These are phyloP conservation scores for Drosophila kambysellisi DNA, from an alignment of 2,888 invertebrate genomes.

Conservation along the genomic window DNA sequence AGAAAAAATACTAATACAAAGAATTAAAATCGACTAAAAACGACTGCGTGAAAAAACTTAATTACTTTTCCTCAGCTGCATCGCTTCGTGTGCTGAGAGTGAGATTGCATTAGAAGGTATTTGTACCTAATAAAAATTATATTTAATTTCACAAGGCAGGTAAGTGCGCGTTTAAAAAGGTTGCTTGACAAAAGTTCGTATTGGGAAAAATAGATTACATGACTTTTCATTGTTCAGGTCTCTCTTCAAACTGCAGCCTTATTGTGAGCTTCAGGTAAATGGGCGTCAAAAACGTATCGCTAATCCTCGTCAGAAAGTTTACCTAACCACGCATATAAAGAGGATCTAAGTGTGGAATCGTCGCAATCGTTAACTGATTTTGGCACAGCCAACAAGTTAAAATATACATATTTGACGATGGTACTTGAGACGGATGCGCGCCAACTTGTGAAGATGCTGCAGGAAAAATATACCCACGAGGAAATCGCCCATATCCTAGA, in stretches of 20 bases:
- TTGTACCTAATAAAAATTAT: too few relatives aligned
- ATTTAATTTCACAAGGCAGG: neutral
- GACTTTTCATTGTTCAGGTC: neutral
- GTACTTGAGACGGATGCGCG: constrained; percentile 29
- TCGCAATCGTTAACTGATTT: constrained; percentile 35
- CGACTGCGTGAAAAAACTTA: too few relatives aligned
- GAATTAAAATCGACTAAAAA: neutral
- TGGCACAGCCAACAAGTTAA: constrained; percentile 46
- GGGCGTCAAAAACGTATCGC: constrained; percentile 25
- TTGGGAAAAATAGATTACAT: neutral
- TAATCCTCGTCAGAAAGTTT: constrained; percentile 7
- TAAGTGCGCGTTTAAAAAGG: neutral
- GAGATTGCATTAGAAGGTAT: neutral
- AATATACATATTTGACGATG: constrained; percentile 23
- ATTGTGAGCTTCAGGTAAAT: neutral
- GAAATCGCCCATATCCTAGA: constrained; percentile 67
- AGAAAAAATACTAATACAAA: neutral
- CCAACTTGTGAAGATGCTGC: constrained; percentile 43
- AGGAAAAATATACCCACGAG: constrained; percentile 39
- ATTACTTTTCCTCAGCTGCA: neutral
- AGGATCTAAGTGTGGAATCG: neutral
- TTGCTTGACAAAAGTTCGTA: neutral
- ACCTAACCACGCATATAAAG: constrained; percentile 44
- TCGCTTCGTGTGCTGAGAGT: neutral
- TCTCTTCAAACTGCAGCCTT: neutral